Evolutionary conservation across 2,888 invertebrate species (phyloP).

Genomic region (Sarcophaga rosellei): DNA sequence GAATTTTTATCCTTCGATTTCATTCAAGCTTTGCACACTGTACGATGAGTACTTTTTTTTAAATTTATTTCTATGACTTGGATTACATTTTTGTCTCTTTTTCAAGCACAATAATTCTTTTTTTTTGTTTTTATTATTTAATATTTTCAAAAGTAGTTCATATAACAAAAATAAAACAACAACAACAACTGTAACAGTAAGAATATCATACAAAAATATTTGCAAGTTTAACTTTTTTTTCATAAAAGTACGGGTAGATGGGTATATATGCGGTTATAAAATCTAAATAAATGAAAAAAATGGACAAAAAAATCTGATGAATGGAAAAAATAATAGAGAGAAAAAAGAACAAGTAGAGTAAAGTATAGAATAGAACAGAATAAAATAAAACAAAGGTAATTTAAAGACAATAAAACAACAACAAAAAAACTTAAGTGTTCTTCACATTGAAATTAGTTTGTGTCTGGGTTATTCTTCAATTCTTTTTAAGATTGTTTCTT

Average conservation of each 20-base stretch:
- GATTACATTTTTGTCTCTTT: no score
- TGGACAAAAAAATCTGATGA: constrained; percentile 1
- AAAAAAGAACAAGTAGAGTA: background rate
- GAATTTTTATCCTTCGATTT: no score
- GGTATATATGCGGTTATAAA: no score
- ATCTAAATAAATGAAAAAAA: constrained; percentile 22
- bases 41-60: no score
- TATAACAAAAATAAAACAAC: constrained; percentile 17
- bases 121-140: constrained; percentile 37
- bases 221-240: constrained; percentile 36
- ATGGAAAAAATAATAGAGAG: background rate
- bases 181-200: background rate
- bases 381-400: constrained; percentile 62
- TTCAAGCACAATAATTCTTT: constrained; percentile 5
- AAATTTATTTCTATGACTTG: no score
- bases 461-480: constrained; percentile 59
- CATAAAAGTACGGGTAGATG: background rate
- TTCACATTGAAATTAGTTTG: constrained; percentile 66
- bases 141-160: constrained; percentile 42
- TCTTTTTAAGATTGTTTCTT: background rate
- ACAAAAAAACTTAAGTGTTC: constrained; percentile 61
- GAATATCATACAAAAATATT: constrained; percentile 8
- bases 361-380: constrained; percentile 50
- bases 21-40: no score
- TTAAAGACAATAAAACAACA: constrained; percentile 37